Evolutionary conservation across 2,888 invertebrate species (phyloP).

Genomic region (Tigriopus californicus): DNA sequence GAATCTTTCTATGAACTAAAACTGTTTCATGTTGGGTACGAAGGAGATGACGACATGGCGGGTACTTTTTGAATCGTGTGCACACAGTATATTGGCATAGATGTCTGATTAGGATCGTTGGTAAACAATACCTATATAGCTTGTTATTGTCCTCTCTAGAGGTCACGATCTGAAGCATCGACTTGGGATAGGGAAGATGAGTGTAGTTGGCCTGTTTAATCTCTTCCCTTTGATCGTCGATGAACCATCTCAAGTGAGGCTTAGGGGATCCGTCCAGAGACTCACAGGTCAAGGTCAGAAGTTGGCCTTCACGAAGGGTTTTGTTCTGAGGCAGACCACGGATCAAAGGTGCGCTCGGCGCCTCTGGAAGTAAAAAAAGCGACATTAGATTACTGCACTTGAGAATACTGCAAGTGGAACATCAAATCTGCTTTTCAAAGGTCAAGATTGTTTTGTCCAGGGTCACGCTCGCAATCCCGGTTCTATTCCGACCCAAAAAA

Average conservation of each 20-base stretch:
- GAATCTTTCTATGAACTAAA: too few species aligned
- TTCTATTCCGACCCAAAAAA: too few species aligned
- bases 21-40: too few species aligned
- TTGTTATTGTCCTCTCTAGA: conserved; percentile 1
- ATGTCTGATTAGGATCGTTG: background rate
- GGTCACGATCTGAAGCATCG: conserved; percentile 2
- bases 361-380: conserved; percentile 1
- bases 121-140: conserved; percentile 2
- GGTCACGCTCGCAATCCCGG: too few species aligned
- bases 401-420: too few species aligned
- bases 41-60: too few species aligned
- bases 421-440: too few species aligned
- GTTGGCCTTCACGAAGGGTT: conserved; percentile 4
- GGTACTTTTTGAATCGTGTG: too few species aligned
- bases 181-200: background rate
- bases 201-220: background rate
- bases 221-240: background rate
- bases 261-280: conserved; percentile 2
- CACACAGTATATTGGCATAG: too few species aligned
- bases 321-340: background rate
- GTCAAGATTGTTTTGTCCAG: too few species aligned
- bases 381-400: too few species aligned
- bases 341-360: background rate
- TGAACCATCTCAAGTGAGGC: background rate
- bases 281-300: background rate